phyloP scores from a whole-genome alignment of 1,140 invertebrate species.

The Cydia pomonella region DNA sequence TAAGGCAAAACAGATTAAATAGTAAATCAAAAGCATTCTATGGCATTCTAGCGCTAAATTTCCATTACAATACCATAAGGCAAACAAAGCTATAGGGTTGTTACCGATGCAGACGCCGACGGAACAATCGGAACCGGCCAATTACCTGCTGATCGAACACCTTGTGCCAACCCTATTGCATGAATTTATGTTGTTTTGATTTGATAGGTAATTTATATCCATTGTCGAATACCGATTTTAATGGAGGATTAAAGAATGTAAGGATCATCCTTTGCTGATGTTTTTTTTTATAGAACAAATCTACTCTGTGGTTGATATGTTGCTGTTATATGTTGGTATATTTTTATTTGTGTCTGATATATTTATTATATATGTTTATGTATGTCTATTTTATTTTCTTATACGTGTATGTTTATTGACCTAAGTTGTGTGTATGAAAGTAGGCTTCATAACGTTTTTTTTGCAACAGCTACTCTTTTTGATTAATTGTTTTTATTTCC shows the following conservation, averaged over 20 bases:
- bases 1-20: no score
- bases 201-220: neutral
- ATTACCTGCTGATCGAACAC: conserved; percentile 16
- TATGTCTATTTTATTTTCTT: no score
- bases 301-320: no score
- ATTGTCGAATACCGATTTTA: neutral
- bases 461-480: no score
- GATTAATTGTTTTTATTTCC: no score
- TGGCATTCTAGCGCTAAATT: neutral
- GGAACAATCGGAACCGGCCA: conserved; percentile 9
- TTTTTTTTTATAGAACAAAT: neutral
- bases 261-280: neutral
- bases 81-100: conserved; percentile 16
- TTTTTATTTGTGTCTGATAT: no score
- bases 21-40: neutral
- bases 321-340: no score
- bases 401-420: no score
- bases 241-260: neutral
- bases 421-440: no score
- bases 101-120: conserved; percentile 6
- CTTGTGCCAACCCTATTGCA: conserved; percentile 1
- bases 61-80: conserved; percentile 12
- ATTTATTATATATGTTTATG: no score
- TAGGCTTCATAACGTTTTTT: no score
- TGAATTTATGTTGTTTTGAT: conserved; percentile 4